These are phyloP conservation scores for Melinaea marsaeus DNA, from an alignment of 2,888 invertebrate species.

Conservation along the genomic window DNA sequence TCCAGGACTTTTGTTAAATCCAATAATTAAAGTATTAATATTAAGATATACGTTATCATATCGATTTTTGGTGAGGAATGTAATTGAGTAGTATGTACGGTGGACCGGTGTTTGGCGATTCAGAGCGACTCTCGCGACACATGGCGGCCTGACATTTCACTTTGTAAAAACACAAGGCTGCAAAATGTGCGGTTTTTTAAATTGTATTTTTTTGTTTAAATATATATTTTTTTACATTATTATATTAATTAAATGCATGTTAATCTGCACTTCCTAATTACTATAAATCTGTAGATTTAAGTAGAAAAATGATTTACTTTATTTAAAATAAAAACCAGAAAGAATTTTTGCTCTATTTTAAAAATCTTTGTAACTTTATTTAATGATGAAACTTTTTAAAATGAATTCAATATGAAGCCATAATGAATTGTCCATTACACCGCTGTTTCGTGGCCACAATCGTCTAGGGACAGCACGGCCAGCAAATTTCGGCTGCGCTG, in stretches of 20 bases:
- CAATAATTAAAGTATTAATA: not conserved
- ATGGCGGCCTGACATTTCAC: conserved; percentile 58
- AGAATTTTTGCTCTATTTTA: too few relatives aligned
- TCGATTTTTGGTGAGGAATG: conserved; percentile 13
- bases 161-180: conserved; percentile 43
- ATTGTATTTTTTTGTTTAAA: not conserved
- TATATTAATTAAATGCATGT: too few relatives aligned
- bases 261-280: too few relatives aligned
- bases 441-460: conserved; percentile 38
- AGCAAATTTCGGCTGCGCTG: conserved; percentile 40
- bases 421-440: not conserved
- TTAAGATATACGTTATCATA: conserved; percentile 2
- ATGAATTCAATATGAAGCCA: not conserved
- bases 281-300: too few relatives aligned
- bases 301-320: too few relatives aligned
- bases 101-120: conserved; percentile 47
- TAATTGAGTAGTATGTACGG: conserved; percentile 26
- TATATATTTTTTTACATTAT: too few relatives aligned
- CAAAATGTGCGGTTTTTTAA: conserved; percentile 23
- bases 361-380: too few relatives aligned
- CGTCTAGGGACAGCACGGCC: conserved; percentile 37
- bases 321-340: too few relatives aligned
- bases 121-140: conserved; percentile 55
- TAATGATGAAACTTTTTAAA: too few relatives aligned
- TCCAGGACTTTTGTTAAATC: too few relatives aligned